A percentile compares a stretch with the other conserved stretches of the same genome.
These are phyloP conservation scores for Ptychodera flava DNA, from an alignment of 35 echinoderm and acorn worm species.

Conservation along the genomic window DNA sequence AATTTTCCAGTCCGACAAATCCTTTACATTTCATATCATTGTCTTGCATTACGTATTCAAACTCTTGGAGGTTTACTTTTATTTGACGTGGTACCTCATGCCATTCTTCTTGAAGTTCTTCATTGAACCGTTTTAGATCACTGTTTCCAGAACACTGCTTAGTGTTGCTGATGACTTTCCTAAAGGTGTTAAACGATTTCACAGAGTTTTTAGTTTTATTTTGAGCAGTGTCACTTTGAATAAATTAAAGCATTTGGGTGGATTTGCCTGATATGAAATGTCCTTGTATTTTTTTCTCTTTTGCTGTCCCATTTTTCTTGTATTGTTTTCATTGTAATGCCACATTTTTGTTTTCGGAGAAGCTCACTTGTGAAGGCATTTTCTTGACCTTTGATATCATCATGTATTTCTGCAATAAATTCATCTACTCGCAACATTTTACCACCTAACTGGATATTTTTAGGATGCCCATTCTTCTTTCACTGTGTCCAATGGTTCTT, in stretches of 20 bases:
- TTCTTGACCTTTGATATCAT: not conserved
- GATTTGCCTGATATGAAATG: not conserved
- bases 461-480: conserved; percentile 16
- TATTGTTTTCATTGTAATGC: not conserved
- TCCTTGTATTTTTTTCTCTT: not conserved
- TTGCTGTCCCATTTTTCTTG: conserved; percentile 1
- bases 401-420: not conserved
- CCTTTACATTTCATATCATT: not conserved
- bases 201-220: too few species aligned
- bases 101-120: not conserved
- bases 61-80: not conserved
- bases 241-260: not conserved
- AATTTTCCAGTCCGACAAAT: conserved; percentile 19
- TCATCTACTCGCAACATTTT: not conserved
- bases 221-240: too few species aligned
- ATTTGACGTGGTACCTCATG: not conserved
- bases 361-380: not conserved
- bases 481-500: not conserved
- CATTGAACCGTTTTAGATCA: not conserved
- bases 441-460: not conserved
- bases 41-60: not conserved
- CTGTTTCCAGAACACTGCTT: not conserved
- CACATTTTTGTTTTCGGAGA: not conserved
- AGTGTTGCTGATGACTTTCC: not conserved
- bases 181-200: conserved; percentile 5